Conservation (phyloP, 2,113 vertebrate species). For the Nettapus auritus region DNA sequence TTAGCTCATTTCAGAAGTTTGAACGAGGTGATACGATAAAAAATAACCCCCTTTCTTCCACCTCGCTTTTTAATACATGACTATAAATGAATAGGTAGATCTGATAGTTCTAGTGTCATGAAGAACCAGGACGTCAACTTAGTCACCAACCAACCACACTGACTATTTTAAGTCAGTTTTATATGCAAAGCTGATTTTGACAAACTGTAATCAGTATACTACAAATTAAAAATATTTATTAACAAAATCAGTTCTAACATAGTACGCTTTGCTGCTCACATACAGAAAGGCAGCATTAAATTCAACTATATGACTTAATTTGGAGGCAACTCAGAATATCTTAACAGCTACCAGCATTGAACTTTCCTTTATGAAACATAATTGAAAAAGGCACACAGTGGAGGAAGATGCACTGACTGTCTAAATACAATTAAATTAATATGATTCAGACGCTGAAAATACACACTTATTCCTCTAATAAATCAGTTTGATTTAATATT, state of each 20-base stretch:
- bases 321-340: not conserved
- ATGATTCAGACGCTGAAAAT: not conserved
- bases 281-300: not conserved
- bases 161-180: not conserved
- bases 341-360: not conserved
- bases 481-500: not conserved
- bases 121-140: not conserved
- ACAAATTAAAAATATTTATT: conserved; percentile 17
- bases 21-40: not conserved
- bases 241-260: conserved; percentile 6
- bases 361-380: not conserved
- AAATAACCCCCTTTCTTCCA: not conserved
- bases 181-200: not conserved
- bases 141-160: not conserved
- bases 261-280: not conserved
- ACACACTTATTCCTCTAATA: not conserved
- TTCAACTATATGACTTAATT: not conserved
- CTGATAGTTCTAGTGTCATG: not conserved
- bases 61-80: not conserved
- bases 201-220: not conserved
- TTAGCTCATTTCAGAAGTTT: not conserved
- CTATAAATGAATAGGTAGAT: not conserved
- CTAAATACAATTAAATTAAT: not conserved
- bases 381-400: not conserved
- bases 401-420: not conserved